These are phyloP conservation scores for Seriola dumerili DNA, from an alignment of 2,113 vertebrate species.

Conservation along the genomic window DNA sequence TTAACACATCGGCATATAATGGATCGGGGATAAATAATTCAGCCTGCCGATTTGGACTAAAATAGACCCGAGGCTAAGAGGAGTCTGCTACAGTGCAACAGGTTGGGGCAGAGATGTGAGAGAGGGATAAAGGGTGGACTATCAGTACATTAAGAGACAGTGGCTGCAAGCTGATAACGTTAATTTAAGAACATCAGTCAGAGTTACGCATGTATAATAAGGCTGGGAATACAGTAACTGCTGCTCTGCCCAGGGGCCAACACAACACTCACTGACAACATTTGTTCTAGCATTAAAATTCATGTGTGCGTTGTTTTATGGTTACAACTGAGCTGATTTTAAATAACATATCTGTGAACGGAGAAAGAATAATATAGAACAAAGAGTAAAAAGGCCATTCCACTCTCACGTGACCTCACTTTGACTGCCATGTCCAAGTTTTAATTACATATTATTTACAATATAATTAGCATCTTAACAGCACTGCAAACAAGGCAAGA, in stretches of 20 bases:
- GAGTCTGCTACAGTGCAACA: constrained; percentile 66
- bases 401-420: constrained; percentile 7
- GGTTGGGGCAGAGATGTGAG: constrained; percentile 50
- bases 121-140: constrained; percentile 29
- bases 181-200: constrained; percentile 69
- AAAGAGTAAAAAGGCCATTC: constrained; percentile 13
- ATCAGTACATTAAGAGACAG: constrained; percentile 18
- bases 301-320: constrained; percentile 57
- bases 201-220: constrained; percentile 65
- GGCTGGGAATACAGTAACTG: constrained; percentile 70
- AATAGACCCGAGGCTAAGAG: constrained; percentile 74
- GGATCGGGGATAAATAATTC: constrained; percentile 81
- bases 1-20: constrained; percentile 80
- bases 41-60: constrained; percentile 75
- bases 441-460: constrained; percentile 53
- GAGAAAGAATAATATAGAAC: constrained; percentile 14
- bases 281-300: constrained; percentile 73
- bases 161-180: constrained; percentile 44
- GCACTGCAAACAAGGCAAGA: constrained; percentile 40
- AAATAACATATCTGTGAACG: constrained; percentile 7
- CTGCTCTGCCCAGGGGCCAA: constrained; percentile 49
- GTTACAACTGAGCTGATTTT: constrained; percentile 39
- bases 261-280: constrained; percentile 65
- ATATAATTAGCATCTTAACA: constrained; percentile 43
- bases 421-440: constrained; percentile 18